Conservation (phyloP, 2,113 vertebrate species). For the Scortum barcoo region DNA sequence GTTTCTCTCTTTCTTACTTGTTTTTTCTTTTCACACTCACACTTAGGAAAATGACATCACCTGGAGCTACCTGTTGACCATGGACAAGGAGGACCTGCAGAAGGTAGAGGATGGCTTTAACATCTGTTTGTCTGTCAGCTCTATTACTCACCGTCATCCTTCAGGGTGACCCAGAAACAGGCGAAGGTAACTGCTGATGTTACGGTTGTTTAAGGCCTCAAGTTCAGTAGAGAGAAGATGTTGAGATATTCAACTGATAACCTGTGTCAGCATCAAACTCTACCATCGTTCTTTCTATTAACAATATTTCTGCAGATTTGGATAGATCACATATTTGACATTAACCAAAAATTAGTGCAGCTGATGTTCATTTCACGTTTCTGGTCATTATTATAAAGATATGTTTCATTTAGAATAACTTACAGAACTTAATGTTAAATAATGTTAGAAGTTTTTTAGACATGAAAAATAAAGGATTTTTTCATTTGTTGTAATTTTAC, state of each 20-base stretch:
- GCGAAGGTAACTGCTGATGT: not conserved
- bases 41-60: slow-evolving; percentile 88
- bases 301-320: not conserved
- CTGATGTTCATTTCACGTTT: not conserved
- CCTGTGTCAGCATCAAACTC: not conserved
- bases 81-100: slow-evolving; percentile 90
- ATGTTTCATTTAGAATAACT: not conserved
- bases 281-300: not conserved
- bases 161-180: slow-evolving; percentile 40
- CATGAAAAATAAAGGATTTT: not conserved
- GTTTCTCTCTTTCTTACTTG: slow-evolving; percentile 4
- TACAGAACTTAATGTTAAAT: not conserved
- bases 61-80: slow-evolving; percentile 89
- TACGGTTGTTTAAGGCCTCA: not conserved
- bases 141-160: not conserved
- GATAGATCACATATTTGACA: not conserved
- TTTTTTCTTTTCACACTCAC: slow-evolving; percentile 12
- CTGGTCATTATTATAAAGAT: not conserved
- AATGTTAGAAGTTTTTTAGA: not conserved
- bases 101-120: slow-evolving; percentile 83
- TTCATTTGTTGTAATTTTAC: not conserved
- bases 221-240: not conserved
- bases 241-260: not conserved
- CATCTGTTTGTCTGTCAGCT: slow-evolving; percentile 48
- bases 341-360: not conserved